Conservation (phyloP, 2,888 invertebrate genomes). For the Marronus borbonicus region DNA sequence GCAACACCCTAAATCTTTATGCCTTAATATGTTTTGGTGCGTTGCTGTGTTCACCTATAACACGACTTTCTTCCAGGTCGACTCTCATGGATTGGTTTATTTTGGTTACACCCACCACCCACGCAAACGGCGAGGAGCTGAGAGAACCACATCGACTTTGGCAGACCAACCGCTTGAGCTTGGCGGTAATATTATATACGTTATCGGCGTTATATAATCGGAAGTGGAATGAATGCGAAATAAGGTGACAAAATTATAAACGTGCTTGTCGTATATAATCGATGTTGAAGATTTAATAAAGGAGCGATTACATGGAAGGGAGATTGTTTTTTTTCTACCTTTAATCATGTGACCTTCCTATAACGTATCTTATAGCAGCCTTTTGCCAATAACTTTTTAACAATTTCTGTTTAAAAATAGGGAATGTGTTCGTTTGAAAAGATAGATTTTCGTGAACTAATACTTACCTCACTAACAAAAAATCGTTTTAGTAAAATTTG, state of each 20-base stretch:
- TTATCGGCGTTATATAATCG: conserved; percentile 27
- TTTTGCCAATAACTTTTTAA: not conserved
- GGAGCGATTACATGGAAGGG: not conserved
- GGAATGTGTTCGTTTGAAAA: not conserved
- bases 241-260: conserved; percentile 46
- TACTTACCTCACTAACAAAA: no score
- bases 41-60: conserved; percentile 40
- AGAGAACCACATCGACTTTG: not conserved
- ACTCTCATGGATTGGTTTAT: conserved; percentile 61
- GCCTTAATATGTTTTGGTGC: conserved; percentile 23
- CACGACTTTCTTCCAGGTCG: conserved; percentile 50
- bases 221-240: not conserved
- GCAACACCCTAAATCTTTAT: conserved; percentile 41
- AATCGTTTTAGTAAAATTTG: no score
- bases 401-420: not conserved
- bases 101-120: conserved; percentile 64
- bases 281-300: conserved; percentile 1
- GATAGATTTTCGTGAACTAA: no score
- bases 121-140: conserved; percentile 55
- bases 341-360: not conserved
- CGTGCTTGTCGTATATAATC: not conserved
- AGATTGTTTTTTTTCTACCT: conserved; percentile 6
- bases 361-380: not conserved
- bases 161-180: not conserved
- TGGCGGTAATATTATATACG: not conserved